Evolutionary conservation across 2,888 invertebrate genomes (phyloP), one percentile per base, ranked within the genome.

Genomic region (Tipula unca): DNA sequence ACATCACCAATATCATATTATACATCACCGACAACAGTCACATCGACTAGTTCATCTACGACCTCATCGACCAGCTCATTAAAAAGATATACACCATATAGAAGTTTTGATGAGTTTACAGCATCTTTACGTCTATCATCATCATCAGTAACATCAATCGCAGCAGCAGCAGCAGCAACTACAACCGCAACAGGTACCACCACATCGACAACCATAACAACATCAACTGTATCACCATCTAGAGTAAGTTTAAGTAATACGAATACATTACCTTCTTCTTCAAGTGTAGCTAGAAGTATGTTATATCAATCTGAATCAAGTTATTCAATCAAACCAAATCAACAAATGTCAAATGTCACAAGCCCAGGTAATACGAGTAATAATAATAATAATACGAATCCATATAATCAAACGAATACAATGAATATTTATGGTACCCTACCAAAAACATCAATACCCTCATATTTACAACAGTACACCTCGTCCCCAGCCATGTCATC

Each of bases 361-460:
- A 87, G 88, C 87, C 88, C 88, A 89, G 90, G 88, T 89, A 69
- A 69, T 69, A 69, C 69, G 25, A 25, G 25, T 69, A 69, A 69
- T 69, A 69, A 20, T 69, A 69, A 69, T 69, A 86, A 5, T 82
- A 86, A 82, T 82, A 29, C 29, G 3, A 85, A 83, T 48, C 39
- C 42, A 17, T 35, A 32, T 54, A 85, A 84, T 29, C 29, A 36
- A 48, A 32, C 84, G 35, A 85, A 84, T 85, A 86, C 86, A 29
- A 89, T 89, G 88, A 89, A 89, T 87, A 89, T 90, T 89, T 91
- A 91, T 87, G 90, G 91, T 54, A 91, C 91, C 4, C 86, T 91
- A 88, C 91, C 91, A 83, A 91, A 91, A 88, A 87, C 89, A 29
- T 88, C 88, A 8, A 87, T 82, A 42, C 85, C 86, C 69, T 86